Evolutionary conservation across 1,140 invertebrate species (phyloP).

Genomic region (Procambarus virginalis): DNA sequence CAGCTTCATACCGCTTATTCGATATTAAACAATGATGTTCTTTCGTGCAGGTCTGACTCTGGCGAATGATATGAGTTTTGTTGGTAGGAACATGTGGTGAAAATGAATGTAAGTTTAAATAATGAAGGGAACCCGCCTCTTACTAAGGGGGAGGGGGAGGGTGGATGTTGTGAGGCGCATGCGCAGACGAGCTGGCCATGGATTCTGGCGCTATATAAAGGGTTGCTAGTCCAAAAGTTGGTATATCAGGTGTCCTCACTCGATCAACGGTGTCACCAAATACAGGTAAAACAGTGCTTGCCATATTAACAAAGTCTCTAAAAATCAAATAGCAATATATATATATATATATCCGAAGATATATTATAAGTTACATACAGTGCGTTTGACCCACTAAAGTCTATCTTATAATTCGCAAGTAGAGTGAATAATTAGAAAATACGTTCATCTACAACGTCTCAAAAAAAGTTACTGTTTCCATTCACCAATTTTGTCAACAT

Average conservation of each 20-base stretch:
- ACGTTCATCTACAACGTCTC: too few relatives aligned
- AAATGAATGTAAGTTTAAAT: background rate
- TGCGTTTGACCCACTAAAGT: too few relatives aligned
- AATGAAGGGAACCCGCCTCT: background rate
- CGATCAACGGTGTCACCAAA: background rate
- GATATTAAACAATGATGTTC: too few relatives aligned
- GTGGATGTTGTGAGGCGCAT: background rate
- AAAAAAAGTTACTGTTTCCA: too few relatives aligned
- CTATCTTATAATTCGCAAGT: too few relatives aligned
- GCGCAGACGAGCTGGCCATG: background rate
- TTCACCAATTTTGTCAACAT: too few relatives aligned
- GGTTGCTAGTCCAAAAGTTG: background rate
- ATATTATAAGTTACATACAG: too few relatives aligned
- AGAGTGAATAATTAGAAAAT: too few relatives aligned
- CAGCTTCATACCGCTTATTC: too few relatives aligned
- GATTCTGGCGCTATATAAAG: background rate
- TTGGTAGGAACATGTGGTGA: background rate
- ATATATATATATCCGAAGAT: too few relatives aligned
- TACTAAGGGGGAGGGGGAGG: background rate
- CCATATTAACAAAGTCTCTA: background rate
- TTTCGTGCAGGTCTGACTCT: too few relatives aligned
- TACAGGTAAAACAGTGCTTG: background rate
- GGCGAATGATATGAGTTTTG: background rate
- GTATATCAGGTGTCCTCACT: slow-evolving; percentile 7
- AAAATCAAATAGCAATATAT: too few relatives aligned